A percentile compares a stretch with the other conserved stretches of the same genome.
phyloP scores from a whole-genome alignment of 37 sponge, comb jelly and placozoan species.

The Ianthella basta region DNA sequence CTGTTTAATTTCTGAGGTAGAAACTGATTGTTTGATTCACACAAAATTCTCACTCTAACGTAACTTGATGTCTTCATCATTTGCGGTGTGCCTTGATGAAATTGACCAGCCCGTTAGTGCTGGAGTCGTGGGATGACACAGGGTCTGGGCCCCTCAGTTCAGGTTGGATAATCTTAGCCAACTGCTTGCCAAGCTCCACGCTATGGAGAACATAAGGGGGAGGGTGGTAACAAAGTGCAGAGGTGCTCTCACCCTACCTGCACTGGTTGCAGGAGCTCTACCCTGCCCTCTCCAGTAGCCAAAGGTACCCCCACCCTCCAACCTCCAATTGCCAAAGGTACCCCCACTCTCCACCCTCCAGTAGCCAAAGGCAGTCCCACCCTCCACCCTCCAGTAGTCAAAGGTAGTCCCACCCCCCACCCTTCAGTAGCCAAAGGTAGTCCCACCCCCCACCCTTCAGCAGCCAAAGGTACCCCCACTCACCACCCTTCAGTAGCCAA shows the following conservation, averaged over 20 bases:
- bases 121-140: slow-evolving; percentile 82
- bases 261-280: not conserved
- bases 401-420: too few species aligned
- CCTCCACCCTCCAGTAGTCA: slow-evolving; percentile 98
- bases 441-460: too few species aligned
- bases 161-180: slow-evolving; percentile 98
- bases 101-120: slow-evolving; percentile 97
- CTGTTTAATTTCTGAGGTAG: too few species aligned
- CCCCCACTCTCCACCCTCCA: too few species aligned
- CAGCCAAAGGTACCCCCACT: too few species aligned
- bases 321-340: too few species aligned
- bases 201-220: slow-evolving; percentile 29
- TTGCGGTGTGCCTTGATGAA: slow-evolving; percentile 86
- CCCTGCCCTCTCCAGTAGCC: not conserved
- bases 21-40: not conserved
- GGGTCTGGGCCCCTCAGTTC: slow-evolving; percentile 70
- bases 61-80: not conserved
- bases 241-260: not conserved
- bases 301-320: too few species aligned
- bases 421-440: too few species aligned
- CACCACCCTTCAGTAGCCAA: too few species aligned
- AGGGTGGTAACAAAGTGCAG: not conserved
- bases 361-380: slow-evolving; percentile 8
- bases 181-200: slow-evolving; percentile 98
- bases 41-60: not conserved